Conservation (phyloP, 2,797 vertebrate genomes). For the Arctocebus calabarensis region DNA sequence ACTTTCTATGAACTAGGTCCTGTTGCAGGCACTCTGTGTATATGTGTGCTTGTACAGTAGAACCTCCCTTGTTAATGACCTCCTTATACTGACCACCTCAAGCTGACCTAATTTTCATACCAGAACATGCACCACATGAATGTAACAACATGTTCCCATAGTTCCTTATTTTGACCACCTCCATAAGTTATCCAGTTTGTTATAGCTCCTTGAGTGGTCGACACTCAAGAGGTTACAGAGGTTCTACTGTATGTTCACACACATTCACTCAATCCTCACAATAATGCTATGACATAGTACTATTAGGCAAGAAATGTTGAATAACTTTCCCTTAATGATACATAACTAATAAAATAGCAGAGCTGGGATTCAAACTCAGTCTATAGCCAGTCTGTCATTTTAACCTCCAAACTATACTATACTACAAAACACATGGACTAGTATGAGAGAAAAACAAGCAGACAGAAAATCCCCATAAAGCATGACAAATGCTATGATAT, state of each 20-base stretch:
- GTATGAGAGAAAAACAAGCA: neutral
- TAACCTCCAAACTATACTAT: neutral
- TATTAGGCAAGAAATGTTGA: neutral
- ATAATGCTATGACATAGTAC: neutral
- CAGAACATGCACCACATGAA: too few relatives aligned
- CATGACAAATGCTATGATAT: neutral
- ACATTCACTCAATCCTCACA: neutral
- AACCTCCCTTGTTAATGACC: too few relatives aligned
- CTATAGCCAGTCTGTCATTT: neutral
- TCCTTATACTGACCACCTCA: too few relatives aligned
- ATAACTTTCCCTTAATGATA: neutral
- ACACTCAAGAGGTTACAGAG: too few relatives aligned
- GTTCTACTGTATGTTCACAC: neutral
- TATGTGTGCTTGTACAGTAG: neutral
- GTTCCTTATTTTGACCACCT: too few relatives aligned
- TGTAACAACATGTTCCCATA: too few relatives aligned
- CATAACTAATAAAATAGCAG: neutral
- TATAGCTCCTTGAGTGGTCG: too few relatives aligned
- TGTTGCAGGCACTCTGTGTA: neutral
- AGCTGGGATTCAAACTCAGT: neutral
- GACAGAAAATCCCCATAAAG: neutral
- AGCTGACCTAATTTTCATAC: too few relatives aligned
- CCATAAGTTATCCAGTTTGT: too few relatives aligned
- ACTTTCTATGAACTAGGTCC: neutral
- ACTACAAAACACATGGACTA: neutral